Base-by-base conservation (phyloP, 2,888 invertebrate genomes). In the Sminthurinus aureus region DNA sequence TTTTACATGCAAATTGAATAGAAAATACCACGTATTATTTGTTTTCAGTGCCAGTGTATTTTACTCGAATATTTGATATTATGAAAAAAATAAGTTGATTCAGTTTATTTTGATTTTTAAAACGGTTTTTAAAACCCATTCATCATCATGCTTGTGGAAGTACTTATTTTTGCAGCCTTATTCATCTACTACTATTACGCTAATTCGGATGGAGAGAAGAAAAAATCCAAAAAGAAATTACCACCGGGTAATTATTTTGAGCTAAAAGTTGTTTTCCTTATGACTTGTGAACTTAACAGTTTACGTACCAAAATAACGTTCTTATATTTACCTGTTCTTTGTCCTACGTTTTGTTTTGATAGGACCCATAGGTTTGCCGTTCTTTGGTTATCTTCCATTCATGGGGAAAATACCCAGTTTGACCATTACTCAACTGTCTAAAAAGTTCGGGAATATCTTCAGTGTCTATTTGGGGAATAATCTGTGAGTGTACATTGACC, bases 301-400 rank as follows among this genome's bases (percentile, higher is more conserved):
- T 64, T 9, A 64, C 1, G 6, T 4, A 38, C 6, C 38, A 38
- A 38, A 38, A 38, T n/a, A n/a, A n/a, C n/a, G n/a, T n/a, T n/a
- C n/a, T n/a, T n/a, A n/a, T n/a, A n/a, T n/a, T n/a, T n/a, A n/a
- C n/a, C n/a, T n/a, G n/a, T n/a, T n/a, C n/a, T n/a, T 38, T 38
- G 1, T 38, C 38, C 20, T 74, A 0, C 11, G 26, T 24, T 26
- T 22, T 74, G n/a, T 74, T 26, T 24, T 69, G 69, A 4, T 52
- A 85, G 88, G 88, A 20, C 88, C 88, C 9, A 9, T 78, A 3
- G 83, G 86, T 2, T 38, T 87, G 0, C 88, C 88, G 8, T 64
- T 87, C 4, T 18, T 88, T 20, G 88, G 88, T 12, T 88, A 87
- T 38, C 75, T 88, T 18, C 88, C 88, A 6, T 88, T 88, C 74